A percentile compares a stretch with the other conserved stretches of the same genome.
These are phyloP conservation scores for Sebastes schlegelii DNA, from an alignment of 2,113 vertebrate genomes.

Conservation along the genomic window DNA sequence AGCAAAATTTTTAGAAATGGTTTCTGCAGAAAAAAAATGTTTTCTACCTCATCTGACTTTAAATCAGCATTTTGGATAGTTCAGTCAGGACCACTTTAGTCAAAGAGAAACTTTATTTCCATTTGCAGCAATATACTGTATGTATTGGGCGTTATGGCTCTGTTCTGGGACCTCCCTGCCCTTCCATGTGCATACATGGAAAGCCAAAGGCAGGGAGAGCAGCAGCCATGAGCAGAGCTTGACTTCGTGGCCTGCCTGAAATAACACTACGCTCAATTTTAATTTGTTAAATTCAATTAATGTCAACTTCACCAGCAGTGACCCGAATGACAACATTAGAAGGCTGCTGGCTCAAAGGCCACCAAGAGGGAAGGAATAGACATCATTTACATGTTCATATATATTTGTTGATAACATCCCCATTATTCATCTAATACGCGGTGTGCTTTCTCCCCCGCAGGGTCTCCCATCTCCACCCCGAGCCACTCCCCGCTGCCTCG, in stretches of 20 bases:
- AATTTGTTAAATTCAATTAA: too few relatives aligned
- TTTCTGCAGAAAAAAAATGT: neutral
- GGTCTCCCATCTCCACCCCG: conserved; percentile 96
- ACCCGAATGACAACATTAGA: neutral
- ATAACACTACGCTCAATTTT: too few relatives aligned
- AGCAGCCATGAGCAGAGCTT: too few relatives aligned
- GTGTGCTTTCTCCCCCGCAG: conserved; percentile 75
- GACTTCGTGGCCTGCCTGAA: too few relatives aligned
- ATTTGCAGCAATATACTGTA: too few relatives aligned
- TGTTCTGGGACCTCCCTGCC: too few relatives aligned
- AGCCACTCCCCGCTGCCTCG: conserved; percentile 95
- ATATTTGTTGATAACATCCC: neutral
- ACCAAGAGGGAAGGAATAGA: neutral
- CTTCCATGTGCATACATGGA: too few relatives aligned
- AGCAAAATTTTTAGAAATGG: neutral
- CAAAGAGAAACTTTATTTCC: neutral
- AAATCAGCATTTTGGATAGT: neutral
- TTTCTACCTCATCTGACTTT: neutral
- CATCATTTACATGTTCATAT: neutral
- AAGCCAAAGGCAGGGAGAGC: too few relatives aligned
- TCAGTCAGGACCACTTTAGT: neutral
- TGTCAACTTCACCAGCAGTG: neutral
- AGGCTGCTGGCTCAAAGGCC: neutral
- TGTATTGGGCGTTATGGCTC: too few relatives aligned
- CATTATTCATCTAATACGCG: neutral